These are phyloP conservation scores for Willowsia nigromaculata DNA, from an alignment of 2,888 invertebrate genomes.

Conservation along the genomic window DNA sequence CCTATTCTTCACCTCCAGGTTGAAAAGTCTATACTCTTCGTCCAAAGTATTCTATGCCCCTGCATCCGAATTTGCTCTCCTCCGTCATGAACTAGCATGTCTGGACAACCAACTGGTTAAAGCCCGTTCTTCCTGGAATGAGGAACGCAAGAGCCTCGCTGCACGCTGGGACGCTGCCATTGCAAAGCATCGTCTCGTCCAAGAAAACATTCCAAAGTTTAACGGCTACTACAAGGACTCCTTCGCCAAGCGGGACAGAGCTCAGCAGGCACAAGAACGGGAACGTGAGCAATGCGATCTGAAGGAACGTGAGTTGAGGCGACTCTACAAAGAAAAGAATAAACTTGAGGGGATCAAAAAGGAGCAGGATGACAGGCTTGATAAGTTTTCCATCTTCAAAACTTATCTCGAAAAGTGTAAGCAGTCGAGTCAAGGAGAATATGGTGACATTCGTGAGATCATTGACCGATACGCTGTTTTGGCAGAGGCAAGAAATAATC, in stretches of 20 bases:
- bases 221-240: conserved; percentile 72
- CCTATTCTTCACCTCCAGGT: background rate
- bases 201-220: conserved; percentile 71
- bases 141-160: conserved; percentile 62
- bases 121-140: conserved; percentile 67
- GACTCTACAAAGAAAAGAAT: conserved; percentile 67
- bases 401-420: conserved; percentile 74
- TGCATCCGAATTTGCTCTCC: conserved; percentile 71
- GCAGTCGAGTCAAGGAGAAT: conserved; percentile 77
- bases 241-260: conserved; percentile 70
- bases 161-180: conserved; percentile 73
- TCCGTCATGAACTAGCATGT: conserved; percentile 73
- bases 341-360: conserved; percentile 63
- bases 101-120: conserved; percentile 74
- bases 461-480: conserved; percentile 76
- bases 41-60: conserved; percentile 65
- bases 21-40: background rate
- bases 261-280: conserved; percentile 57
- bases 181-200: conserved; percentile 45
- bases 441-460: conserved; percentile 75
- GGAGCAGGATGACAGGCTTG: conserved; percentile 65
- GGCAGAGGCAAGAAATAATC: conserved; percentile 66
- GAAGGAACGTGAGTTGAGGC: conserved; percentile 70
- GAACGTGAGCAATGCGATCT: conserved; percentile 63
- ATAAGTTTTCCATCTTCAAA: conserved; percentile 75